These are phyloP conservation scores for Euplexia lucipara DNA, from an alignment of 2,888 invertebrate species.

Conservation along the genomic window DNA sequence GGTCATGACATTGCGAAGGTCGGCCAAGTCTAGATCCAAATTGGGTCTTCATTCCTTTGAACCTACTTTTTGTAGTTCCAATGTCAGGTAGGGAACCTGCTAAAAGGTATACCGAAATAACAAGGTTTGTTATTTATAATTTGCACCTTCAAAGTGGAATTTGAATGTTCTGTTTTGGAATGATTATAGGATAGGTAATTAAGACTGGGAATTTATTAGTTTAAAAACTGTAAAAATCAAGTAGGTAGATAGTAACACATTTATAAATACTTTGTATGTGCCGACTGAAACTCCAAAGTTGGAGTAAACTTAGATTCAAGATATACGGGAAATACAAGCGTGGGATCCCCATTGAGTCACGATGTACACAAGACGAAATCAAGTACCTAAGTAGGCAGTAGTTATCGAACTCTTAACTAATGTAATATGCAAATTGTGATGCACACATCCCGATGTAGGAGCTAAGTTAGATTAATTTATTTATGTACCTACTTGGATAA, in stretches of 20 bases:
- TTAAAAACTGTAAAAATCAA: too few relatives aligned
- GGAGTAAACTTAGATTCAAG: too few relatives aligned
- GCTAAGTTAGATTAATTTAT: slow-evolving; percentile 27
- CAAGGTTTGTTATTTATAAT: slow-evolving; percentile 29
- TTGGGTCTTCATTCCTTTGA: slow-evolving; percentile 69
- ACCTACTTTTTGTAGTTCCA: slow-evolving; percentile 57
- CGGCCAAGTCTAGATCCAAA: slow-evolving; percentile 63
- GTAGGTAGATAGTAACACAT: too few relatives aligned
- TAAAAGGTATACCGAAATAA: slow-evolving; percentile 19
- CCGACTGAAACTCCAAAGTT: too few relatives aligned
- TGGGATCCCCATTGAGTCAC: slow-evolving; percentile 52
- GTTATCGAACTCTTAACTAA: slow-evolving; percentile 26
- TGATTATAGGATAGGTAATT: slow-evolving; percentile 15
- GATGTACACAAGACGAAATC: slow-evolving; percentile 44
- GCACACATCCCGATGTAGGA: slow-evolving; percentile 18
- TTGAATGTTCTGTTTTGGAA: neutral
- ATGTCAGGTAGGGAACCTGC: slow-evolving; percentile 48
- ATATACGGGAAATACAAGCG: slow-evolving; percentile 10
- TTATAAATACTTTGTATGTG: too few relatives aligned
- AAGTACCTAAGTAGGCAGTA: slow-evolving; percentile 47
- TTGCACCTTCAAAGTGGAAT: slow-evolving; percentile 31
- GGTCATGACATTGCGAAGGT: slow-evolving; percentile 81
- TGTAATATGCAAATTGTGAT: slow-evolving; percentile 53
- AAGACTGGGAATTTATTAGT: slow-evolving; percentile 12
- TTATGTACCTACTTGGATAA: too few relatives aligned